phyloP scores from a whole-genome alignment of 1,140 invertebrate genomes.

The Drosophila willistoni region DNA sequence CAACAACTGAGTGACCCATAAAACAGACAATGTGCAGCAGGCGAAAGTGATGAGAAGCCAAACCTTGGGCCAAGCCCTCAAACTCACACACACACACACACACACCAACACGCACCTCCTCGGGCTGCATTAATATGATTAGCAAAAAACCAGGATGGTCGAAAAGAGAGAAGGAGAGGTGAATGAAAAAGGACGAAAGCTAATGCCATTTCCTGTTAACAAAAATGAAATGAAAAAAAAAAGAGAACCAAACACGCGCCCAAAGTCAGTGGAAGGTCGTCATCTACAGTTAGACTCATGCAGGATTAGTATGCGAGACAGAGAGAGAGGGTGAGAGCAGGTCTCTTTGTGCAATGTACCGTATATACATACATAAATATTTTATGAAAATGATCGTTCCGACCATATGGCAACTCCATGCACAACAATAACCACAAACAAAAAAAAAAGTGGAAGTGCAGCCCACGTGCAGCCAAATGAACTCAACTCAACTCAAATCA shows the following conservation, averaged over 20 bases:
- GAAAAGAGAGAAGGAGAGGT: conserved; percentile 21
- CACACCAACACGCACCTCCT: background rate
- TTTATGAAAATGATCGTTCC: conserved; percentile 12
- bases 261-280: conserved; percentile 59
- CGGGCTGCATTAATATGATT: conserved; percentile 74
- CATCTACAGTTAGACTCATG: conserved; percentile 1
- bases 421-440: conserved; percentile 10
- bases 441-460: conserved; percentile 40
- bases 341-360: background rate
- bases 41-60: conserved; percentile 57
- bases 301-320: background rate
- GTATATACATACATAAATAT: background rate
- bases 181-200: conserved; percentile 28
- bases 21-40: conserved; percentile 48
- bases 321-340: no score
- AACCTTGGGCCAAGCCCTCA: conserved; percentile 71
- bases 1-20: conserved; percentile 50
- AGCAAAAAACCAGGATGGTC: conserved; percentile 39
- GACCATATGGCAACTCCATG: conserved; percentile 51
- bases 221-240: conserved; percentile 8
- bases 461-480: conserved; percentile 57
- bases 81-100: conserved; percentile 29
- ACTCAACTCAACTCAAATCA: conserved; percentile 11
- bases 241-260: conserved; percentile 44
- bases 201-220: conserved; percentile 71